Evolutionary conservation across 2,797 vertebrate species (phyloP).

Genomic region (Scyliorhinus canicula): DNA sequence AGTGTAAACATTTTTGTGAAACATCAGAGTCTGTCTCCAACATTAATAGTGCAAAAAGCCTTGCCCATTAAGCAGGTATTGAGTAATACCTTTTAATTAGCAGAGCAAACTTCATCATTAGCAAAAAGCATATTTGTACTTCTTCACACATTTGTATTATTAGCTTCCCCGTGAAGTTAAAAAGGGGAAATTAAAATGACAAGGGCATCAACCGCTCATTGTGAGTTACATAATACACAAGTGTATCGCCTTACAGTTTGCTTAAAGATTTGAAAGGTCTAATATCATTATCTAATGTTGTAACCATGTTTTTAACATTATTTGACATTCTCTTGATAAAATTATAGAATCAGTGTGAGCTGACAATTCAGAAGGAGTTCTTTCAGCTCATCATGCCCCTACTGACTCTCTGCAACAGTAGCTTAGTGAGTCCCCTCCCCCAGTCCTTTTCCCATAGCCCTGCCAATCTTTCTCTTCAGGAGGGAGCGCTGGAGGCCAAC

Average conservation of each 20-base stretch:
- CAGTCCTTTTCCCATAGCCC: neutral
- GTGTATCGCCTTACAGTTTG: neutral
- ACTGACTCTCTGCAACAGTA: neutral
- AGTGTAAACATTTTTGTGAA: neutral
- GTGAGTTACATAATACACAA: neutral
- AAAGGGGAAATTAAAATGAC: neutral
- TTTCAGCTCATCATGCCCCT: neutral
- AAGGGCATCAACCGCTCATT: neutral
- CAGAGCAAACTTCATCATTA: neutral
- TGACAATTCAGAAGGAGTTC: neutral
- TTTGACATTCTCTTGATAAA: neutral
- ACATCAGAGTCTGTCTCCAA: neutral
- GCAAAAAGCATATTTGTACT: neutral
- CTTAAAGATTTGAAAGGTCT: neutral
- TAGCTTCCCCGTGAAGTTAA: neutral
- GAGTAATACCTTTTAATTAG: neutral
- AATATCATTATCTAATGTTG: too few species aligned
- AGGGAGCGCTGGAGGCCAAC: too few species aligned
- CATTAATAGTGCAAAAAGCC: neutral
- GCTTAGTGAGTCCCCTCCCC: neutral
- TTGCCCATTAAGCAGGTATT: neutral
- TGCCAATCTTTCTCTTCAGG: neutral
- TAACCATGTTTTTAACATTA: neutral
- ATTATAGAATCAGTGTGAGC: neutral
- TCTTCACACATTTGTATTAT: neutral